phyloP scores from a whole-genome alignment of 2,797 vertebrate genomes.

The Delichon dasypus region DNA sequence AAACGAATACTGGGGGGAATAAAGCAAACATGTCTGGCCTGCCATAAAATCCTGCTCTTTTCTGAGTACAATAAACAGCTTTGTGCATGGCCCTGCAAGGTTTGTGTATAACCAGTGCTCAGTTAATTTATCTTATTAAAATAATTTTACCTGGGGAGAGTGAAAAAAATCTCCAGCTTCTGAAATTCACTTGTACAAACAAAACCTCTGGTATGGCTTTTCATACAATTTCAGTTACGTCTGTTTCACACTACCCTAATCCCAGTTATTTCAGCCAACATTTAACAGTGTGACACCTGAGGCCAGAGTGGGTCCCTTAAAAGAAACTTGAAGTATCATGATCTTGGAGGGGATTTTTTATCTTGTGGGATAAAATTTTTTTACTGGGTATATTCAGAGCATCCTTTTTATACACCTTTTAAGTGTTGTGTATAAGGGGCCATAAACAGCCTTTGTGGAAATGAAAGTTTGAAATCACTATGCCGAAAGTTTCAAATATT shows the following conservation, averaged over 20 bases:
- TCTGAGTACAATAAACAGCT: constrained; percentile 3
- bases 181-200: neutral
- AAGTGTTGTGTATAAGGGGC: neutral
- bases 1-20: neutral
- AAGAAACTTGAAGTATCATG: neutral
- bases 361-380: neutral
- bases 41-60: neutral
- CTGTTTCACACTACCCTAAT: neutral
- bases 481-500: neutral
- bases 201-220: neutral
- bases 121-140: neutral
- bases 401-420: neutral
- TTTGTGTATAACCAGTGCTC: neutral
- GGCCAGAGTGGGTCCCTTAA: neutral
- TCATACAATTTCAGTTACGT: neutral
- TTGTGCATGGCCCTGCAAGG: neutral
- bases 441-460: neutral
- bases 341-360: neutral
- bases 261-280: neutral
- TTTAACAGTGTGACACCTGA: neutral
- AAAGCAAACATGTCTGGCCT: neutral
- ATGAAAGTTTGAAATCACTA: neutral
- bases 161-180: neutral
- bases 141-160: neutral
- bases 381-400: neutral